Evolutionary conservation across 2,888 invertebrate genomes (phyloP).

Genomic region (Papilio protenor): DNA sequence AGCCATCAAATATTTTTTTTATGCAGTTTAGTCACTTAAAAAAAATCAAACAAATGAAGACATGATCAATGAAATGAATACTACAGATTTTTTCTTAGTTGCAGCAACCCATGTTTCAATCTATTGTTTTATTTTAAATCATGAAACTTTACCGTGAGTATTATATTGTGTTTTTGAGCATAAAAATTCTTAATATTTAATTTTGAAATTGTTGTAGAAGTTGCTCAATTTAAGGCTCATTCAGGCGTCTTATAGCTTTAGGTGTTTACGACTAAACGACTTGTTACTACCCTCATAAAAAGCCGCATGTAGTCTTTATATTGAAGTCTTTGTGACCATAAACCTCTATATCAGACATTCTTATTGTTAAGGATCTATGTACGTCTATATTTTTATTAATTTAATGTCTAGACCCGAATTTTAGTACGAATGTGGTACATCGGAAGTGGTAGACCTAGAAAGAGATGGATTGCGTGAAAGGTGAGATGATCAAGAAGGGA

Average conservation of each 20-base stretch:
- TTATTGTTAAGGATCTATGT: neutral
- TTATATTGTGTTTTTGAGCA: neutral
- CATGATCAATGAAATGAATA: no score
- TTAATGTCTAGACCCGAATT: neutral
- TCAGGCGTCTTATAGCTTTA: constrained; percentile 36
- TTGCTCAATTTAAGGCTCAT: constrained; percentile 26
- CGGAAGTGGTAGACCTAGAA: no score
- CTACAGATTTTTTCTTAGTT: no score
- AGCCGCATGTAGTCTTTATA: constrained; percentile 26
- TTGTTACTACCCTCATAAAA: constrained; percentile 30
- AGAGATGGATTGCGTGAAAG: no score
- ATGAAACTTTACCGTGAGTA: neutral
- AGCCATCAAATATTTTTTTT: no score
- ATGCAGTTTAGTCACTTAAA: no score
- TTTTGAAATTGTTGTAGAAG: neutral
- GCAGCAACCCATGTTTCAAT: no score
- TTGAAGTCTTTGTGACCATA: constrained; percentile 21
- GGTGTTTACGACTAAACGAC: constrained; percentile 42
- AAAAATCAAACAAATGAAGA: no score
- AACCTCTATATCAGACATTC: constrained; percentile 14
- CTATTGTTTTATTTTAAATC: neutral
- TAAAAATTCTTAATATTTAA: neutral
- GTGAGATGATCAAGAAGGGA: no score
- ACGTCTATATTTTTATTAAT: neutral
- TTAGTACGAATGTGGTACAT: neutral